phyloP scores from a whole-genome alignment of 2,888 invertebrate genomes.

The Ochropleura leucogaster region DNA sequence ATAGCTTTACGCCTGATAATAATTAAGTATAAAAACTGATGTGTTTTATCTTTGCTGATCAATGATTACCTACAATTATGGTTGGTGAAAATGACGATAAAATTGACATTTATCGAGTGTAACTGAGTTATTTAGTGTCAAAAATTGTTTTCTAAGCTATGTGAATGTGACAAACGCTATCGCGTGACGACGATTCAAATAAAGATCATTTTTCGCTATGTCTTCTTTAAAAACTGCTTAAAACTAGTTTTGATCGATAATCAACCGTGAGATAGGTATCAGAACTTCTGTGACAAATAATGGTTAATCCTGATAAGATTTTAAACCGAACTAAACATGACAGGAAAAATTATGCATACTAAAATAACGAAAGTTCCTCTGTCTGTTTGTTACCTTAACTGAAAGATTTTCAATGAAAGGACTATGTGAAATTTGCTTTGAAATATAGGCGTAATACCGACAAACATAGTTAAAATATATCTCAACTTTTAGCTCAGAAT shows the following conservation, averaged over 20 bases:
- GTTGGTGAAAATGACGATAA: not conserved
- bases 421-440: not conserved
- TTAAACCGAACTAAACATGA: not conserved
- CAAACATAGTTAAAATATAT: not conserved
- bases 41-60: constrained; percentile 5
- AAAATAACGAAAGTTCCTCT: not conserved
- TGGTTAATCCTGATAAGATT: not conserved
- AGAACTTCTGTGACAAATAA: not conserved
- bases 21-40: not conserved
- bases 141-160: not conserved
- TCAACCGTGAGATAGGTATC: not conserved
- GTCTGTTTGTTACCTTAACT: not conserved
- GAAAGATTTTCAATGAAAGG: not conserved
- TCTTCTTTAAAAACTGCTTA: not conserved
- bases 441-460: not conserved
- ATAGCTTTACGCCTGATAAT: not conserved
- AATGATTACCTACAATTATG: constrained; percentile 3
- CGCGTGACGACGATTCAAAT: not conserved
- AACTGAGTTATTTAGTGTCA: not conserved
- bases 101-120: too few relatives aligned
- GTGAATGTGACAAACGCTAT: not conserved
- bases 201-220: not conserved
- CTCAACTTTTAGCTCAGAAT: too few relatives aligned
- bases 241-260: not conserved
- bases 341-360: not conserved